Conservation (phyloP, 2,113 vertebrate genomes). For the Hiodon alosoides region DNA sequence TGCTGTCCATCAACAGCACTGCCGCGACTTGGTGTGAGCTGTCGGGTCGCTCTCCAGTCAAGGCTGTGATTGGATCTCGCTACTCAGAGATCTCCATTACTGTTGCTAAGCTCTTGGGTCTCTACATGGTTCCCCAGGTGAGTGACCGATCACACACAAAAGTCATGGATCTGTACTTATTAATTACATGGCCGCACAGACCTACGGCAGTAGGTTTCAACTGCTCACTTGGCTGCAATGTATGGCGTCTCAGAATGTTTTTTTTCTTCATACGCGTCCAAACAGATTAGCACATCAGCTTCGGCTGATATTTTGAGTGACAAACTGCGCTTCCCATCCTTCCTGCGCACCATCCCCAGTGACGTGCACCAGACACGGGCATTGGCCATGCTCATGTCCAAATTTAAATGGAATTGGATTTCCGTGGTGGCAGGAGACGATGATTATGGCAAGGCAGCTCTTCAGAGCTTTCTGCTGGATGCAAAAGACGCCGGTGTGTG, state of each 20-base stretch:
- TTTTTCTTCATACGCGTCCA: slow-evolving; percentile 6
- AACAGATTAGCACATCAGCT: slow-evolving; percentile 53
- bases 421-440: slow-evolving; percentile 56
- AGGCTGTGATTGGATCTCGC: slow-evolving; percentile 48
- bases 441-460: slow-evolving; percentile 52
- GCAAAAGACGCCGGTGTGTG: slow-evolving; percentile 44
- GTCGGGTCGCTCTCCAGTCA: slow-evolving; percentile 40
- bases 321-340: slow-evolving; percentile 43
- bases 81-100: slow-evolving; percentile 54
- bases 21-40: slow-evolving; percentile 33
- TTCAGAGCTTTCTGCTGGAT: slow-evolving; percentile 42
- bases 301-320: slow-evolving; percentile 52
- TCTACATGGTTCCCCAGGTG: slow-evolving; percentile 57
- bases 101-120: slow-evolving; percentile 51
- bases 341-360: slow-evolving; percentile 58
- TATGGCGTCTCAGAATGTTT: not conserved
- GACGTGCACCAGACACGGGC: slow-evolving; percentile 57
- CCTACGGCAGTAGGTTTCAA: too few species aligned
- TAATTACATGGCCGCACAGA: too few species aligned
- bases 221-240: too few species aligned
- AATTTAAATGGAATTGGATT: slow-evolving; percentile 57
- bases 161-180: not conserved
- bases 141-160: slow-evolving; percentile 7
- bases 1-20: slow-evolving; percentile 40
- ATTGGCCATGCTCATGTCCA: slow-evolving; percentile 42